Conservation (phyloP, 2,113 vertebrate species). For the Tor tambroides region DNA sequence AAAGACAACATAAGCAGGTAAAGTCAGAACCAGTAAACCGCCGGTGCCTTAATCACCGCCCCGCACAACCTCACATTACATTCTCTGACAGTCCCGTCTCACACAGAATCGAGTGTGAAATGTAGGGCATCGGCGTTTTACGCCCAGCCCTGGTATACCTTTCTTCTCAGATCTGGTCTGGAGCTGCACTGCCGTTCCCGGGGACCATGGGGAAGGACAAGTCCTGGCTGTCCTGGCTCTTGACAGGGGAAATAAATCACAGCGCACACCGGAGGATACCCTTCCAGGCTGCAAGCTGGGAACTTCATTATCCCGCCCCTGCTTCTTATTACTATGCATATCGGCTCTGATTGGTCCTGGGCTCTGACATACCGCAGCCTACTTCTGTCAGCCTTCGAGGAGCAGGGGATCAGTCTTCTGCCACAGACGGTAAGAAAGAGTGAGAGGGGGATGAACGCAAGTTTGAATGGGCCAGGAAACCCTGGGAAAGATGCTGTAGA, state of each 20-base stretch:
- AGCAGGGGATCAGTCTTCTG: slow-evolving; percentile 85
- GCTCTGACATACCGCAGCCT: slow-evolving; percentile 81
- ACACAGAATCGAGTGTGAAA: slow-evolving; percentile 48
- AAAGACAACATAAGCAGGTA: slow-evolving; percentile 15
- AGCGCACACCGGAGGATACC: slow-evolving; percentile 94
- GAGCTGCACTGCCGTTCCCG: slow-evolving; percentile 78
- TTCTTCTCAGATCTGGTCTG: slow-evolving; percentile 61
- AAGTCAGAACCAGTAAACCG: slow-evolving; percentile 22
- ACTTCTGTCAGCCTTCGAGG: slow-evolving; percentile 90
- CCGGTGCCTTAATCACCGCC: not conserved
- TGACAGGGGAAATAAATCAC: slow-evolving; percentile 99
- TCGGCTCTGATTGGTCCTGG: slow-evolving; percentile 88
- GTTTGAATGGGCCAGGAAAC: slow-evolving; percentile 55
- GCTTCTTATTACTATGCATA: slow-evolving; percentile 97
- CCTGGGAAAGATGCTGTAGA: slow-evolving; percentile 44
- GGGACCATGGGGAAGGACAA: slow-evolving; percentile 89
- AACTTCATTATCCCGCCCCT: slow-evolving; percentile 99
- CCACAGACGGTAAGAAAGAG: slow-evolving; percentile 73
- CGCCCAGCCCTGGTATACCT: slow-evolving; percentile 61
- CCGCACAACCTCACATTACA: slow-evolving; percentile 24
- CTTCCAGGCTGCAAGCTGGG: slow-evolving; percentile 95
- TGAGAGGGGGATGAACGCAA: slow-evolving; percentile 69
- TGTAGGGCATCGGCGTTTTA: slow-evolving; percentile 68
- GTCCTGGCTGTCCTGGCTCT: slow-evolving; percentile 95
- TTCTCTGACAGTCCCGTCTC: slow-evolving; percentile 49